These are phyloP conservation scores for Lycia hirtaria DNA, from an alignment of 2,888 invertebrate species.

Conservation along the genomic window DNA sequence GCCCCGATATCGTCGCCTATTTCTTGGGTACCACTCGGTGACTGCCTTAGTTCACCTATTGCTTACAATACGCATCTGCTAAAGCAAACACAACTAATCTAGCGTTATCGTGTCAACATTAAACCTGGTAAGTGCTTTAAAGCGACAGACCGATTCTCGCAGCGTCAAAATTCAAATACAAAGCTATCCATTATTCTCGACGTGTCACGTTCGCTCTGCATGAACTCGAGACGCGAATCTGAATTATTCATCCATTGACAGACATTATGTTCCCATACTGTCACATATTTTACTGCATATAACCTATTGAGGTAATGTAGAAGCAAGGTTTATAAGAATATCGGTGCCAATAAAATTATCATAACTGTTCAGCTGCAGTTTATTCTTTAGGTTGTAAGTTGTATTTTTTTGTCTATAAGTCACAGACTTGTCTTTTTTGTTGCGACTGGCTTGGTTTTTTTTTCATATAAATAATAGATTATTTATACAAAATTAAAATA, in stretches of 20 bases:
- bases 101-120: background rate
- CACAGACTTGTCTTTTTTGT: background rate
- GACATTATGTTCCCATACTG: slow-evolving; percentile 13
- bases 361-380: background rate
- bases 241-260: slow-evolving; percentile 21
- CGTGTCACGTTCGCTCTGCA: slow-evolving; percentile 19
- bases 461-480: too few species aligned
- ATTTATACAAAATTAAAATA: too few species aligned
- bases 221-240: slow-evolving; percentile 9
- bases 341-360: slow-evolving; percentile 5
- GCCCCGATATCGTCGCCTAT: too few species aligned
- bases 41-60: too few species aligned
- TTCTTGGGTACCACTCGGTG: too few species aligned
- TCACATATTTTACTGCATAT: slow-evolving; percentile 19
- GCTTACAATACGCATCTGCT: too few species aligned
- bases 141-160: background rate
- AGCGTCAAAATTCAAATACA: slow-evolving; percentile 11
- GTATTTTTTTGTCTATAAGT: background rate
- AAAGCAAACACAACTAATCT: too few species aligned
- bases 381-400: background rate
- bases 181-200: slow-evolving; percentile 11
- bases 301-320: slow-evolving; percentile 8
- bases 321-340: background rate
- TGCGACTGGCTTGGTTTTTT: too few species aligned
- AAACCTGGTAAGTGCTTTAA: background rate